Evolutionary conservation across 2,797 vertebrate genomes (phyloP).

Genomic region (Euthynnus affinis): DNA sequence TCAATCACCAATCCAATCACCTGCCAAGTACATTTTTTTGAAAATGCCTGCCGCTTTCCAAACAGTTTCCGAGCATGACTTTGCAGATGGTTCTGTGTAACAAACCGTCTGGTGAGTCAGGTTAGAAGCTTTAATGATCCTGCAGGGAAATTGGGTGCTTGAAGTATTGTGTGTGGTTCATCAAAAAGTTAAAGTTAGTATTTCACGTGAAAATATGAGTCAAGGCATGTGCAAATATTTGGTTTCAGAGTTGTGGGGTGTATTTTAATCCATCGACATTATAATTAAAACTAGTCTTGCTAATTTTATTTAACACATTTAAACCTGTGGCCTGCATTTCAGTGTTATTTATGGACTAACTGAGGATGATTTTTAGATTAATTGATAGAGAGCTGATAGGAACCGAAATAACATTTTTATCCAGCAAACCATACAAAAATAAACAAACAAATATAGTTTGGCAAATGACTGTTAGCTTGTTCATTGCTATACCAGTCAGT

Average conservation of each 20-base stretch:
- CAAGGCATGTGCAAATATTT: background rate
- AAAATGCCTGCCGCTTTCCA: no score
- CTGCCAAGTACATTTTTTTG: no score
- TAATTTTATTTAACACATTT: background rate
- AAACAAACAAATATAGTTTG: no score
- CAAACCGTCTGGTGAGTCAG: no score
- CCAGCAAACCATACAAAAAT: background rate
- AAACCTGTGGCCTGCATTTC: background rate
- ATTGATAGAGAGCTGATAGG: background rate
- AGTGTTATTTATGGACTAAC: background rate
- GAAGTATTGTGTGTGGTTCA: background rate
- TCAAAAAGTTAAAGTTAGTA: background rate
- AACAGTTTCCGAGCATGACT: no score
- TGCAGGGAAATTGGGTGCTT: background rate
- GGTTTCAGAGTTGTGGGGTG: background rate
- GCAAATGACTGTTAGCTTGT: no score
- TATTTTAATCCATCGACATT: no score
- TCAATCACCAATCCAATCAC: no score
- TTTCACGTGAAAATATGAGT: conserved; percentile 21
- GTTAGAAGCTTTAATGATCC: conserved; percentile 25
- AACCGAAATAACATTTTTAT: no score
- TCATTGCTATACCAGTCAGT: no score
- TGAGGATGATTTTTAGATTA: background rate
- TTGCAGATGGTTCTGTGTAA: no score
- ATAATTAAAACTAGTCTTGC: background rate